A percentile compares a stretch with the other conserved stretches of the same genome.
These are phyloP conservation scores for Hormaphis cornu DNA, from an alignment of 1,140 invertebrate species.

Conservation along the genomic window DNA sequence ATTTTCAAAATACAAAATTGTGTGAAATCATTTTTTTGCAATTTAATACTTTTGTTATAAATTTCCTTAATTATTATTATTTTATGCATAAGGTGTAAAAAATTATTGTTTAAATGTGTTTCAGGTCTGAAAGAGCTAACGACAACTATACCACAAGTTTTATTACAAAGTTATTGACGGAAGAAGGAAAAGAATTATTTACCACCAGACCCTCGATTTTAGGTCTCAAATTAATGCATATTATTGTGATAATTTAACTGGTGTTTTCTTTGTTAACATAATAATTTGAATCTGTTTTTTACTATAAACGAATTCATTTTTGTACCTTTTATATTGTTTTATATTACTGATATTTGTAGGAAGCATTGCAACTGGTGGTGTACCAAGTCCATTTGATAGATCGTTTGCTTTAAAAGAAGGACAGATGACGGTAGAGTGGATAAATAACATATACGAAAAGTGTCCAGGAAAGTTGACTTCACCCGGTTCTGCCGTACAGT, in stretches of 20 bases:
- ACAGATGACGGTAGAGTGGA: not conserved
- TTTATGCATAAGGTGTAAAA: no score
- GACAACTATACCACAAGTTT: slow-evolving; percentile 26
- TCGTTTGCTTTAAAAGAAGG: slow-evolving; percentile 30
- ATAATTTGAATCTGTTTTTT: no score
- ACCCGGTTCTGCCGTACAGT: not conserved
- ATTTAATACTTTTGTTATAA: no score
- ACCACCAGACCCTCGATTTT: not conserved
- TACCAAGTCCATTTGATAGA: slow-evolving; percentile 25
- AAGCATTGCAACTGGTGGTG: slow-evolving; percentile 17
- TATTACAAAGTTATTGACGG: not conserved
- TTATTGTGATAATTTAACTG: no score
- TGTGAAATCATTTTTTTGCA: no score
- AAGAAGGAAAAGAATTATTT: slow-evolving; percentile 19
- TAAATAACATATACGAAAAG: not conserved
- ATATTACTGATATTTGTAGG: slow-evolving; percentile 4
- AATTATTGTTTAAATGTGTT: no score
- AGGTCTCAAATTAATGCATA: no score
- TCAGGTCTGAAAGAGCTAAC: not conserved
- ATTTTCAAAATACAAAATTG: no score
- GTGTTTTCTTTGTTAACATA: no score
- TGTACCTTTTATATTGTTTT: not conserved
- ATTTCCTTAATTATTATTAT: no score
- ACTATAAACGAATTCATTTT: not conserved
- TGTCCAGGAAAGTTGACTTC: not conserved